Evolutionary conservation across 2,888 invertebrate genomes (phyloP).

Genomic region (Acronicta alni): DNA sequence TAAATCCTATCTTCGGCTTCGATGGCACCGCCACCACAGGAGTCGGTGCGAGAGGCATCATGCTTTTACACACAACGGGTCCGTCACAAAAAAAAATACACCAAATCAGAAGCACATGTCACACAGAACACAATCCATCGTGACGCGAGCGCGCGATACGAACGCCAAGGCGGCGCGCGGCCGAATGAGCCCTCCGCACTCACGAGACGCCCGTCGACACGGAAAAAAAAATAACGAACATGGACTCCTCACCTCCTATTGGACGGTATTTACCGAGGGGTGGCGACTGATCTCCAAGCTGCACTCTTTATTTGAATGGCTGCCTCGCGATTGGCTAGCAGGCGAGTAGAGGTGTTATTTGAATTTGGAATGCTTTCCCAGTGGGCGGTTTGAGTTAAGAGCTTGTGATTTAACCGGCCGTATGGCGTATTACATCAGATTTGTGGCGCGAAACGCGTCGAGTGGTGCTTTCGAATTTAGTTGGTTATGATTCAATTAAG

Average conservation of each 20-base stretch:
- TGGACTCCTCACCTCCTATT: slow-evolving; percentile 78
- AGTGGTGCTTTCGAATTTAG: slow-evolving; percentile 76
- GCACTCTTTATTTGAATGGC: slow-evolving; percentile 76
- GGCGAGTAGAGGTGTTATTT: slow-evolving; percentile 77
- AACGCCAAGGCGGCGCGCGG: slow-evolving; percentile 87
- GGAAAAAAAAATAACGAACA: slow-evolving; percentile 80
- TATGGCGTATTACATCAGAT: slow-evolving; percentile 75
- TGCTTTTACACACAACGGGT: slow-evolving; percentile 89
- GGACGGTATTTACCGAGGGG: slow-evolving; percentile 71
- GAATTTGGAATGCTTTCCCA: slow-evolving; percentile 81
- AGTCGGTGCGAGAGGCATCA: slow-evolving; percentile 98
- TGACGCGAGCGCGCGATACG: slow-evolving; percentile 85
- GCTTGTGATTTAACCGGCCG: slow-evolving; percentile 83
- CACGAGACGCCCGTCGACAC: slow-evolving; percentile 70
- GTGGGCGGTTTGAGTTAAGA: slow-evolving; percentile 80
- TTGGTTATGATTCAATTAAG: slow-evolving; percentile 84
- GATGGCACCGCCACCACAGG: slow-evolving; percentile 97
- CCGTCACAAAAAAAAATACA: slow-evolving; percentile 81
- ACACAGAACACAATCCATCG: slow-evolving; percentile 87
- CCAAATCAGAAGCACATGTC: slow-evolving; percentile 85
- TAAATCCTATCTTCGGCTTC: slow-evolving; percentile 98
- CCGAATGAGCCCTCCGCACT: slow-evolving; percentile 80
- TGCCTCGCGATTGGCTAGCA: slow-evolving; percentile 71
- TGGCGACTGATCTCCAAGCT: slow-evolving; percentile 67
- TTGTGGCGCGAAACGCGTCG: slow-evolving; percentile 65